These are phyloP conservation scores for Chaetodon trifascialis DNA, from an alignment of 2,113 vertebrate species.

Conservation along the genomic window DNA sequence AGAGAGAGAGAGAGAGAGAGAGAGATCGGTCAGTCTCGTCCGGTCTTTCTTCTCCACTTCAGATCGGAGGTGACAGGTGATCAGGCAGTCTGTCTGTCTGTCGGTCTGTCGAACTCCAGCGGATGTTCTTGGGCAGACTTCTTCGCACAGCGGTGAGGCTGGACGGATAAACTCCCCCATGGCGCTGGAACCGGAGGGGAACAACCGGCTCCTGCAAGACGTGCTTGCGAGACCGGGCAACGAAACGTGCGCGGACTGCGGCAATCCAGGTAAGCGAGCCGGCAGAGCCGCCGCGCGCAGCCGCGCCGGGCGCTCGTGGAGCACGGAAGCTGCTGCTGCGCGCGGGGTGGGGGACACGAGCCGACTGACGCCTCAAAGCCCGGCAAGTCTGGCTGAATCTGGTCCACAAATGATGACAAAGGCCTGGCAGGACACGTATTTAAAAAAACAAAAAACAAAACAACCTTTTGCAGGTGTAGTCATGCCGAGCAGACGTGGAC, in stretches of 20 bases:
- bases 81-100: background rate
- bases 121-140: conserved; percentile 60
- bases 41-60: conserved; percentile 8
- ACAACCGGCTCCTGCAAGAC: conserved; percentile 75
- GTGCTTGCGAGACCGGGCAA: conserved; percentile 74
- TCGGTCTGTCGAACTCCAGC: conserved; percentile 11
- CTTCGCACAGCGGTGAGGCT: conserved; percentile 52
- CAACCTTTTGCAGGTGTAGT: background rate
- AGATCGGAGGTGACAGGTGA: conserved; percentile 60
- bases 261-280: conserved; percentile 75
- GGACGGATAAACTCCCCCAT: conserved; percentile 66
- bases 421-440: conserved; percentile 3
- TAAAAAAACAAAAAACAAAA: background rate
- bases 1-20: conserved; percentile 28
- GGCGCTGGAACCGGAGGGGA: conserved; percentile 77
- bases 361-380: conserved; percentile 3
- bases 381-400: background rate
- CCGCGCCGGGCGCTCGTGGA: background rate
- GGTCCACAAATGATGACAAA: background rate
- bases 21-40: conserved; percentile 4
- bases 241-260: conserved; percentile 81
- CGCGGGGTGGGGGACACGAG: background rate
- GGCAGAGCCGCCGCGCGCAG: too few relatives aligned
- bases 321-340: background rate
- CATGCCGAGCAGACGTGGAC: conserved; percentile 36